Evolutionary conservation across 2,113 vertebrate genomes (phyloP), one percentile per base, ranked within the genome.

Genomic region (Prinia subflava): DNA sequence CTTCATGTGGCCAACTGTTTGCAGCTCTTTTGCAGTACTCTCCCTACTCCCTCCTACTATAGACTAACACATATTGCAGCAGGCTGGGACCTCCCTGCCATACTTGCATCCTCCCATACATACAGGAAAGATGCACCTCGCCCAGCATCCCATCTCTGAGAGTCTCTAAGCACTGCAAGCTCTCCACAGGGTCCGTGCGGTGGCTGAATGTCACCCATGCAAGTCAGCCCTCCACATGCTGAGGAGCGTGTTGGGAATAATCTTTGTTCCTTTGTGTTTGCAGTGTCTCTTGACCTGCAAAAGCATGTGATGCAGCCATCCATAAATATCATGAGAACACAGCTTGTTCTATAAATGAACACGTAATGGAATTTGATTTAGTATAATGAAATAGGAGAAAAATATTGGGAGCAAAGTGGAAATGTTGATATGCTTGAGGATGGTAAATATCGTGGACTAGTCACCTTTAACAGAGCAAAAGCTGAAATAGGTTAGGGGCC

Each of bases 301-400:
- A 55, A 80, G 77, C 79, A 88, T 0, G 1, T 10, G 59, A 59
- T 35, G 31, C 44, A 84, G 44, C 35, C 77, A 55, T 39, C 33
- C 85, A 62, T 63, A 83, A 88, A 80, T 62, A 90, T 5, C 67
- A 46, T 23, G 53, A 92, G 76, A 93, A 88, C 75, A 59, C 24
- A 88, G 71, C 50, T 74, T 92, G 89, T 85, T 92, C 78, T 92
- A 70, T 55, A 87, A 94, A 92, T 53, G 70, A 83, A 25, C 78
- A n/a, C 3, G 7, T 28, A 62, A 50, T 22, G 74, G 53, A 74
- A 75, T 53, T 65, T 65, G n/a, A 73, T 92, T 68, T 73, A 65
- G 47, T 77, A 12, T 44, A 44, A 67, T 13, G 69, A 88, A 92
- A 77, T 2, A 19, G 67, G 22, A 90, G 41, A 9, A 19, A 77